Conservation (phyloP, 1,140 invertebrate species). For the Drosophila pandora region DNA sequence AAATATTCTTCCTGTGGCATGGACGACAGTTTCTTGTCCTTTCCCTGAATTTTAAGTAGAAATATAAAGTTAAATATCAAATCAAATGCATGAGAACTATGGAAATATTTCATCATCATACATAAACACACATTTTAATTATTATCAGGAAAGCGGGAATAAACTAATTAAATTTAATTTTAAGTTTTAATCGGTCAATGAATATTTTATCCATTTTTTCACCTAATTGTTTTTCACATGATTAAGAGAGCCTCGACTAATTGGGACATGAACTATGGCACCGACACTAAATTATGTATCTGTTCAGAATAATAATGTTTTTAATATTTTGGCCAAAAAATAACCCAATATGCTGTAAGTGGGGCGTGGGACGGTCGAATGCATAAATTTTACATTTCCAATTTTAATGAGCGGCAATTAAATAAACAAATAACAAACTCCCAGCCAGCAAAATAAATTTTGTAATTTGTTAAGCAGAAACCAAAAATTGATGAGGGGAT, state of each 20-base stretch:
- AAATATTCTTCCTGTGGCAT: conserved; percentile 46
- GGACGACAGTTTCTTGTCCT: conserved; percentile 21
- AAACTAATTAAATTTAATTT: background rate
- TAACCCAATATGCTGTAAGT: background rate
- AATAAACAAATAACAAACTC: conserved; percentile 66
- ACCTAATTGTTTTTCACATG: conserved; percentile 1
- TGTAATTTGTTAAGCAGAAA: conserved; percentile 69
- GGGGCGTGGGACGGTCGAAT: background rate
- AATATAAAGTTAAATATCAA: conserved; percentile 54
- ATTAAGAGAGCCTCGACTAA: background rate
- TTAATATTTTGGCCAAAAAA: conserved; percentile 20
- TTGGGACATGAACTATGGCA: background rate
- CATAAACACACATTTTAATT: background rate
- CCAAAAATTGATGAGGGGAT: conserved; percentile 48
- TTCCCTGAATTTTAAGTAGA: conserved; percentile 60
- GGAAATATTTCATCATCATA: conserved; percentile 6
- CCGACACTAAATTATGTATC: background rate
- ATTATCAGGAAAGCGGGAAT: background rate
- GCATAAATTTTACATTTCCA: conserved; percentile 67
- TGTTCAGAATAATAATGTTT: background rate
- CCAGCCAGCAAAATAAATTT: conserved; percentile 45
- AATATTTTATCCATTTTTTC: background rate
- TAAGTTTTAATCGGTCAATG: background rate
- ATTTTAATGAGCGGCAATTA: conserved; percentile 75
- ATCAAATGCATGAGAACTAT: conserved; percentile 38